Percentiles rank a stretch among this genome's conserved stretches.
Evolutionary conservation across 2,797 vertebrate species (phyloP).

Genomic region (Vireo griseus): DNA sequence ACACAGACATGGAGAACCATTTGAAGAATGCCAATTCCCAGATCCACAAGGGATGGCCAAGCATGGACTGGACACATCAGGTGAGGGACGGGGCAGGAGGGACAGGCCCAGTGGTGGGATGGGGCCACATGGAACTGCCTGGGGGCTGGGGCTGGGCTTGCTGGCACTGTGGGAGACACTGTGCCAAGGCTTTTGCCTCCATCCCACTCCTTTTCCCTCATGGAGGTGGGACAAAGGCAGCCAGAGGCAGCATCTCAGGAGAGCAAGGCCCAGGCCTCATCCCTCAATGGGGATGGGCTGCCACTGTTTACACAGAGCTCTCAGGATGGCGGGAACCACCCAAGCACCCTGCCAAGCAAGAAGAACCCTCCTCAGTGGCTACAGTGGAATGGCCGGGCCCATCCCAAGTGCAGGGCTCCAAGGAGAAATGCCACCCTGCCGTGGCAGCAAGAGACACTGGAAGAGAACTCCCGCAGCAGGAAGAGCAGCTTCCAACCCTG

Average conservation of each 20-base stretch:
- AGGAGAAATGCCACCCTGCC: background rate
- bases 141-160: background rate
- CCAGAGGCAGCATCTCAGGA: background rate
- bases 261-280: background rate
- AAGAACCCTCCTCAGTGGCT: background rate
- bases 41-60: rapidly evolving
- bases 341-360: too few species aligned
- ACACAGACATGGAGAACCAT: background rate
- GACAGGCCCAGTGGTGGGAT: background rate
- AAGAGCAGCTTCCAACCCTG: background rate
- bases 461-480: background rate
- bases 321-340: background rate
- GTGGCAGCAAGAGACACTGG: background rate
- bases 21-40: background rate
- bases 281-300: background rate
- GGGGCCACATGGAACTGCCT: rapidly evolving
- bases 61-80: rapidly evolving
- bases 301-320: background rate
- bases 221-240: background rate
- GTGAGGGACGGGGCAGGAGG: background rate
- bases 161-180: background rate
- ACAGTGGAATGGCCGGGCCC: background rate
- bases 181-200: background rate
- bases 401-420: rapidly evolving
- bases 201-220: background rate